These are phyloP conservation scores for Agrotis clavis DNA, from an alignment of 2,888 invertebrate species.

Conservation along the genomic window DNA sequence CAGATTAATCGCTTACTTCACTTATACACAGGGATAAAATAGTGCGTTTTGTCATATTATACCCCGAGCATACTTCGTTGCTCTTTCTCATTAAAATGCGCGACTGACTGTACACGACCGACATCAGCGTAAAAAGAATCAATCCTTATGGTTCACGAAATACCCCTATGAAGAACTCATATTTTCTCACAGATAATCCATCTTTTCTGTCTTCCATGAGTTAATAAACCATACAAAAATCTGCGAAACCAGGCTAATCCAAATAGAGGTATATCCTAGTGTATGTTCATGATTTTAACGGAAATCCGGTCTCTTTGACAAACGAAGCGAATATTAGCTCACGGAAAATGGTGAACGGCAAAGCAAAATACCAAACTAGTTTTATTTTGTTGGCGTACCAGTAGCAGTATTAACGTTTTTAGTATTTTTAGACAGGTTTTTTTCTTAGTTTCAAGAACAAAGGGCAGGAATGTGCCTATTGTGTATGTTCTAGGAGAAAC, in stretches of 20 bases:
- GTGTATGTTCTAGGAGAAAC: too few species aligned
- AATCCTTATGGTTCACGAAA: too few species aligned
- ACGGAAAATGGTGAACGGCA: conserved; percentile 19
- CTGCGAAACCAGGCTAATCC: conserved; percentile 1
- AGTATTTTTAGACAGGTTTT: background rate
- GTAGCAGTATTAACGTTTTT: background rate
- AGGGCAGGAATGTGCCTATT: background rate
- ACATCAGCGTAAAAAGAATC: too few species aligned
- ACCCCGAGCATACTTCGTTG: too few species aligned
- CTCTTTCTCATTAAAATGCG: too few species aligned
- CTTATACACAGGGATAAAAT: too few species aligned
- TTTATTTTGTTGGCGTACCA: conserved; percentile 27
- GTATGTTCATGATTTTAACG: conserved; percentile 31
- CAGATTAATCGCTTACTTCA: too few species aligned
- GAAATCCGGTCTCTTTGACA: conserved; percentile 40
- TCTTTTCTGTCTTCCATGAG: too few species aligned
- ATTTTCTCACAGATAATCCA: too few species aligned
- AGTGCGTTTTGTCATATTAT: too few species aligned
- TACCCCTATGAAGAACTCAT: too few species aligned
- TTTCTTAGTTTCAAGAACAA: background rate
- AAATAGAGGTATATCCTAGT: background rate
- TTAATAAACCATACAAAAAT: background rate
- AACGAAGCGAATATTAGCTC: conserved; percentile 28
- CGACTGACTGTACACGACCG: too few species aligned
- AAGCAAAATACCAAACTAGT: conserved; percentile 24